phyloP scores from a whole-genome alignment of 2,888 invertebrate genomes.

The Drosophila melanosoma region DNA sequence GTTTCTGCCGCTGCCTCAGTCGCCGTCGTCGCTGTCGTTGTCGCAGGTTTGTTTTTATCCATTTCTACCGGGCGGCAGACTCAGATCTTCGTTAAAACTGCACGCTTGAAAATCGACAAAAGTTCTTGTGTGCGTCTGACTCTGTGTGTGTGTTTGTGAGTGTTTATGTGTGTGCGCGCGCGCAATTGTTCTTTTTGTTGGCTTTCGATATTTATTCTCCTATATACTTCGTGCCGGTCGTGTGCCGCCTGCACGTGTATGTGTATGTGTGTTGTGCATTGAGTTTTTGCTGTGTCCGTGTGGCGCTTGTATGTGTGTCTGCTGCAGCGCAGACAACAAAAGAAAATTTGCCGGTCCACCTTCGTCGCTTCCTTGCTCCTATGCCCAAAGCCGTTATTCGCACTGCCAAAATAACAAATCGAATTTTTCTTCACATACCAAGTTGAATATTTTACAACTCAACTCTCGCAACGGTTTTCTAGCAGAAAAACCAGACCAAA shows the following conservation, averaged over 20 bases:
- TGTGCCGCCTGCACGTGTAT: slow-evolving; percentile 33
- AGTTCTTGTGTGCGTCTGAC: slow-evolving; percentile 14
- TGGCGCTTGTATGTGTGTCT: slow-evolving; percentile 26
- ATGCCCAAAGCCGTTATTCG: slow-evolving; percentile 69
- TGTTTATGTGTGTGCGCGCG: slow-evolving; percentile 36
- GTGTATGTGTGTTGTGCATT: slow-evolving; percentile 34
- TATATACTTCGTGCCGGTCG: slow-evolving; percentile 51
- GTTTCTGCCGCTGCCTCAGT: slow-evolving; percentile 37
- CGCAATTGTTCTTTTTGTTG: slow-evolving; percentile 51
- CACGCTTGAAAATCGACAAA: slow-evolving; percentile 50
- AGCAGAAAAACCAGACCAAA: slow-evolving; percentile 34
- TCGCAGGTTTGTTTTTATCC: slow-evolving; percentile 56
- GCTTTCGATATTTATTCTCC: slow-evolving; percentile 37
- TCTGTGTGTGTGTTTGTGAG: slow-evolving; percentile 30
- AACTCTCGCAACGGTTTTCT: slow-evolving; percentile 39
- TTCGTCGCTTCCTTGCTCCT: slow-evolving; percentile 42
- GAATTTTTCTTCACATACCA: slow-evolving; percentile 44
- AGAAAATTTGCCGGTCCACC: slow-evolving; percentile 51
- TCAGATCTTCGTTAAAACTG: slow-evolving; percentile 34
- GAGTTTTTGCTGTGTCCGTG: slow-evolving; percentile 17
- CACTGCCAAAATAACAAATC: slow-evolving; percentile 73
- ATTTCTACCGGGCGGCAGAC: slow-evolving; percentile 52
- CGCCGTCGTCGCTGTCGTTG: slow-evolving; percentile 20
- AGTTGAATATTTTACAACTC: slow-evolving; percentile 44
- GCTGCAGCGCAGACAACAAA: slow-evolving; percentile 49